phyloP scores from a whole-genome alignment of 1,140 invertebrate genomes.

The Portunus trituberculatus region DNA sequence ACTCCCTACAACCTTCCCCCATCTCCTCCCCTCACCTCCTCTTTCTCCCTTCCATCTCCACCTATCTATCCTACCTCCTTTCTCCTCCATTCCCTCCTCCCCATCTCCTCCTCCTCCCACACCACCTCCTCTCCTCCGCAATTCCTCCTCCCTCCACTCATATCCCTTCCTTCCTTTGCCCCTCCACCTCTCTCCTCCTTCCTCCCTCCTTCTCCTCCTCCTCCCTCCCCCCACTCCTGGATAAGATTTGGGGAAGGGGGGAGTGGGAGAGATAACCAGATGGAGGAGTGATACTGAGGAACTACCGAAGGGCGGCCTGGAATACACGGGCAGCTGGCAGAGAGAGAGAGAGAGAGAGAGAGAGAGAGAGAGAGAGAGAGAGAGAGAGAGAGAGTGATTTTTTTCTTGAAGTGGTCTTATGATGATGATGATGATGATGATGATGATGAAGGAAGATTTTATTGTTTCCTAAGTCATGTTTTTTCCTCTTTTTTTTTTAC shows the following conservation, averaged over 20 bases:
- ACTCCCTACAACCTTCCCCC: not conserved
- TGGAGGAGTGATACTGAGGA: conserved; percentile 6
- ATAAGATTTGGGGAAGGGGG: not conserved
- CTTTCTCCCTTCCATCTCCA: not conserved
- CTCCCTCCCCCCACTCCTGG: not conserved
- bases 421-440: no score
- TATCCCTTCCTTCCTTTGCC: not conserved
- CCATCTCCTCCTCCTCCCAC: not conserved
- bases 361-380: conserved; percentile 34
- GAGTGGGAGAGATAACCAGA: not conserved
- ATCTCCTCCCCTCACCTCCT: not conserved
- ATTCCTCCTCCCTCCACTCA: not conserved
- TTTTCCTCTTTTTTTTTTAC: not conserved
- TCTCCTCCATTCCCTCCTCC: no score
- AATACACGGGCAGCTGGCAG: not conserved
- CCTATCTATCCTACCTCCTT: not conserved
- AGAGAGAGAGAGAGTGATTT: not conserved
- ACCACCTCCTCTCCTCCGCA: not conserved
- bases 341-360: conserved; percentile 42
- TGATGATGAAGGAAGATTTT: no score
- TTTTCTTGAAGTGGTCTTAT: no score
- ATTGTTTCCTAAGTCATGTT: no score
- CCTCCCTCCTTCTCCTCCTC: not conserved
- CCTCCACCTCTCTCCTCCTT: not conserved
- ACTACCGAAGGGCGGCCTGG: not conserved